phyloP scores from a whole-genome alignment of 2,888 invertebrate species.

The Brachynemurus nebulosus region DNA sequence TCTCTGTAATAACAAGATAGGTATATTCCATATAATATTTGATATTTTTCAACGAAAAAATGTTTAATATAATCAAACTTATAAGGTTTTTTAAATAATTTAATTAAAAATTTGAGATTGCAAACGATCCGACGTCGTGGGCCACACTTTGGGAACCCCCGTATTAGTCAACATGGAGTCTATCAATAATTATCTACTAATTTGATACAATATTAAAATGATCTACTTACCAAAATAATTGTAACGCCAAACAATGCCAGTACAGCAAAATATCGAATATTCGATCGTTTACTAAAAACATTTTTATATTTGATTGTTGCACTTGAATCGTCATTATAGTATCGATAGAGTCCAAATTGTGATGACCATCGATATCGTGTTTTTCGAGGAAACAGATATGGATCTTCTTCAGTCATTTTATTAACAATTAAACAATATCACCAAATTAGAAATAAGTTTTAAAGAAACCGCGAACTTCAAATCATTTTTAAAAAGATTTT shows the following conservation, averaged over 20 bases:
- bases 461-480: too few species aligned
- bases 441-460: not conserved
- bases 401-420: not conserved
- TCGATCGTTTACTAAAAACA: slow-evolving; percentile 6
- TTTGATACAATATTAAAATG: not conserved
- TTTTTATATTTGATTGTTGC: not conserved
- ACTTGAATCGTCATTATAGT: not conserved
- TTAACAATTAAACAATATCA: not conserved
- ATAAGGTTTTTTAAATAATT: too few species aligned
- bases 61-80: too few species aligned
- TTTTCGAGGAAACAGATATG: not conserved
- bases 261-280: slow-evolving; percentile 5
- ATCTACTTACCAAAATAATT: slow-evolving; percentile 5
- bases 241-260: slow-evolving; percentile 7
- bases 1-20: too few species aligned
- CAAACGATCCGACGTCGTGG: too few species aligned
- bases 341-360: slow-evolving; percentile 9
- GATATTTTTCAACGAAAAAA: too few species aligned
- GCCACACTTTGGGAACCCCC: too few species aligned
- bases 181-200: too few species aligned
- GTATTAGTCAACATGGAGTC: too few species aligned
- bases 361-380: slow-evolving; percentile 6
- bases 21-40: too few species aligned
- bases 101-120: too few species aligned
- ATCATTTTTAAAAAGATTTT: too few species aligned